Evolutionary conservation across 2,113 vertebrate species (phyloP).

Genomic region (Psophia crepitans): DNA sequence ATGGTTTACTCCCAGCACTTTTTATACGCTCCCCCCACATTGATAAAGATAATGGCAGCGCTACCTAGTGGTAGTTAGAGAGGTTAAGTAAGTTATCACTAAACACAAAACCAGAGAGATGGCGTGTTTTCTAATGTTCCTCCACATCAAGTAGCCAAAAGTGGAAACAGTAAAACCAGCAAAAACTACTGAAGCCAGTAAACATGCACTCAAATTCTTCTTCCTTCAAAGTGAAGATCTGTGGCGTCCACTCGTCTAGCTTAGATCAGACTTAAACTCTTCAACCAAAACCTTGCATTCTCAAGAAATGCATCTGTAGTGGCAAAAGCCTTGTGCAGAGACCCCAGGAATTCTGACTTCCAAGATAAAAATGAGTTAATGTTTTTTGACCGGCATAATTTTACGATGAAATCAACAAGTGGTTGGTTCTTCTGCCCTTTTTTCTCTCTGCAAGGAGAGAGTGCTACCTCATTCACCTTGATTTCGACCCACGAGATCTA

Average conservation of each 20-base stretch:
- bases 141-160: not conserved
- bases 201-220: conserved; percentile 21
- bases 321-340: conserved; percentile 46
- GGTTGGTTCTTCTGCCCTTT: conserved; percentile 64
- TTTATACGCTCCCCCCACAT: rapidly evolving
- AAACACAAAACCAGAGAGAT: not conserved
- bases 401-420: conserved; percentile 45
- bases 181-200: not conserved
- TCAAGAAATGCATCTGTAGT: conserved; percentile 24
- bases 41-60: rapidly evolving
- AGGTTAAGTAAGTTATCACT: not conserved
- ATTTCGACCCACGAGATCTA: conserved; percentile 91
- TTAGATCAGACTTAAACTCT: not conserved
- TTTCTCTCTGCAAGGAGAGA: conserved; percentile 84
- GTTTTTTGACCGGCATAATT: conserved; percentile 51
- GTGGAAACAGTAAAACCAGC: not conserved
- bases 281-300: not conserved
- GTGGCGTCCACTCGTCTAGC: not conserved
- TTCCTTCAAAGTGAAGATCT: conserved; percentile 4
- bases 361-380: conserved; percentile 57
- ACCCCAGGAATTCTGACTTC: conserved; percentile 34
- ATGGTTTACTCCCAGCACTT: not conserved
- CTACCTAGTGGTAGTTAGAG: not conserved
- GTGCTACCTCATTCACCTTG: conserved; percentile 99
- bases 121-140: not conserved